These are phyloP conservation scores for Andrena haemorrhoa DNA, from an alignment of 2,888 invertebrate species.

Conservation along the genomic window DNA sequence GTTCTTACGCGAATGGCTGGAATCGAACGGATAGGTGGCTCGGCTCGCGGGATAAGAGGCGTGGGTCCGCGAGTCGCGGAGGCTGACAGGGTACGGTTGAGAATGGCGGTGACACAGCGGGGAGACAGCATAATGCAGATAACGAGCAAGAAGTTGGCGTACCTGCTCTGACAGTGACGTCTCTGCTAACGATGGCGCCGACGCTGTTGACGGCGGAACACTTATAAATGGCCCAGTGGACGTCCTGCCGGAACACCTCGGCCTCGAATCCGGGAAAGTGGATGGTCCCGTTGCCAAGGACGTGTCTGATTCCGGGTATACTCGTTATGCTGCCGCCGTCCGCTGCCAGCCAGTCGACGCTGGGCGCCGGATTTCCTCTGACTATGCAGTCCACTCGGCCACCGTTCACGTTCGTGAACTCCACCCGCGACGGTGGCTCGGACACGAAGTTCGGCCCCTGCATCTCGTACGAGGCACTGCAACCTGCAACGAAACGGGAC, in stretches of 20 bases:
- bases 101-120: slow-evolving; percentile 22
- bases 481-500: slow-evolving; percentile 73
- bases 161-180: slow-evolving; percentile 86
- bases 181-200: slow-evolving; percentile 86
- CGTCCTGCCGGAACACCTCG: slow-evolving; percentile 87
- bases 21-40: background rate
- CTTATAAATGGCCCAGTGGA: slow-evolving; percentile 87
- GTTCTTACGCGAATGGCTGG: no score
- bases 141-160: slow-evolving; percentile 75
- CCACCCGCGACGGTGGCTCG: slow-evolving; percentile 86
- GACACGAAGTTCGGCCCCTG: slow-evolving; percentile 86
- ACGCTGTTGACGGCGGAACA: slow-evolving; percentile 86
- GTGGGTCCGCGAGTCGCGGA: background rate
- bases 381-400: slow-evolving; percentile 86
- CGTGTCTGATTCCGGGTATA: slow-evolving; percentile 86
- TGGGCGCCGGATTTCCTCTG: slow-evolving; percentile 86
- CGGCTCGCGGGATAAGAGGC: background rate
- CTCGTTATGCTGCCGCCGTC: slow-evolving; percentile 86
- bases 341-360: slow-evolving; percentile 86
- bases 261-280: slow-evolving; percentile 87
- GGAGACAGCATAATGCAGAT: slow-evolving; percentile 56
- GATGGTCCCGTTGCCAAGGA: slow-evolving; percentile 86
- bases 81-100: slow-evolving; percentile 3
- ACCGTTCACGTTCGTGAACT: slow-evolving; percentile 87
- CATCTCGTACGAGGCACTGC: slow-evolving; percentile 86